These are phyloP conservation scores for Yasuhikotakia modesta DNA, from an alignment of 2,797 vertebrate species.

Conservation along the genomic window DNA sequence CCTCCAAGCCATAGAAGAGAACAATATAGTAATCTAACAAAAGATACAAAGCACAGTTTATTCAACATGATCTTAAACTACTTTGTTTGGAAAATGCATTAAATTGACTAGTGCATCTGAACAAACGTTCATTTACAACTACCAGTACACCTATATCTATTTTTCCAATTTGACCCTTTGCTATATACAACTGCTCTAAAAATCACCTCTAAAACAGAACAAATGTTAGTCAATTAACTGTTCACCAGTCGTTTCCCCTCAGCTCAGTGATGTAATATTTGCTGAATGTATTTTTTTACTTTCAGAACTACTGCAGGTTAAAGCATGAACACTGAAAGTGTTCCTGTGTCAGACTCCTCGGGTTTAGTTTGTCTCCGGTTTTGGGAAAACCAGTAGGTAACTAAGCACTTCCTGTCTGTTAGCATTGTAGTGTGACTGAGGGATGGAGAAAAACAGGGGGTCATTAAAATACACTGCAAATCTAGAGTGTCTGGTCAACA, in stretches of 20 bases:
- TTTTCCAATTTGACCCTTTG: too few relatives aligned
- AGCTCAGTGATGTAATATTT: constrained; percentile 10
- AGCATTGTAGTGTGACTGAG: constrained; percentile 17
- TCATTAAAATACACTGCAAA: constrained; percentile 2
- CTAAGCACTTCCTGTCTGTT: constrained; percentile 57
- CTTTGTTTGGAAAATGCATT: too few relatives aligned
- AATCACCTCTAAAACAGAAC: too few relatives aligned
- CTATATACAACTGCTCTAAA: too few relatives aligned
- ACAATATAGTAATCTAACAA: not conserved
- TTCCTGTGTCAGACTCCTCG: constrained; percentile 1
- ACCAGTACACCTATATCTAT: too few relatives aligned
- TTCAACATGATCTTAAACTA: not conserved
- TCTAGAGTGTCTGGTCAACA: constrained; percentile 10
- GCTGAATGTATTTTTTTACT: not conserved
- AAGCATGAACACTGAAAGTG: constrained; percentile 6
- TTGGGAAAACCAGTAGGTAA: constrained; percentile 38
- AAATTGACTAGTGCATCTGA: too few relatives aligned
- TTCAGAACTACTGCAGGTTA: not conserved
- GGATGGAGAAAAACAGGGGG: constrained; percentile 6
- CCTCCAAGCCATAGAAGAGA: not conserved
- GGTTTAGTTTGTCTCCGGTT: constrained; percentile 29
- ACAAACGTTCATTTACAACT: too few relatives aligned
- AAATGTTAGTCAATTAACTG: too few relatives aligned
- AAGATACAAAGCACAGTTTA: not conserved
- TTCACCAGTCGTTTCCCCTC: too few relatives aligned